Base-by-base conservation (phyloP, 2,113 vertebrate genomes). In the Dipodomys stephensi region DNA sequence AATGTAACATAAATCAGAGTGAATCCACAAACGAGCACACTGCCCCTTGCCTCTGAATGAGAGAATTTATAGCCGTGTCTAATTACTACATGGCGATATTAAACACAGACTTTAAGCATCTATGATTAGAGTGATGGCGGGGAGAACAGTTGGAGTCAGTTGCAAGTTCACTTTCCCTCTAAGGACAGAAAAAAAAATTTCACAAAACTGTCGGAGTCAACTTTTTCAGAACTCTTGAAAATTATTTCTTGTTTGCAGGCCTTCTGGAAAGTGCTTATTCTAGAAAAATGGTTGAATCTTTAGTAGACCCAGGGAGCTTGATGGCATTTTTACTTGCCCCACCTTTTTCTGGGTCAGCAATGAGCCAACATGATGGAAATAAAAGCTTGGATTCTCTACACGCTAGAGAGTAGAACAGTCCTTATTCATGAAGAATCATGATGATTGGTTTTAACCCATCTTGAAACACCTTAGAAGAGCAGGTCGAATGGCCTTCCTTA, bases 161-260 rank as follows among this genome's bases (percentile, higher is more conserved):
- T 90, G 71, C 73, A 95, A 72, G 44, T 78, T 79, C 25, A 83
- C 4, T 78, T 5, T 90, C 27, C 23, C n/a, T 90, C 72, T 84
- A 93, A 68, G 3, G 6, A 88, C 53, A 16, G 53, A n/a, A 9
- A 69, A 68, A 68, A 76, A 65, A 71, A 60, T 32, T 68, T 22
- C 65, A n/a, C 72, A 35, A 77, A 67, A 46, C 28, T 67, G 10
- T 57, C 32, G 67, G 23, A 78, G 67, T 60, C n/a, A 74, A 78
- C 25, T 22, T 69, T 78, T 90, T 83, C 57, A 72, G 18, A 73
- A 77, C 10, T 83, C 57, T 68, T 19, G 44, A 87, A 87, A 83
- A 57, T 68, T 87, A 69, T 19, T 57, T 19, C 69, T 77, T 39
- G 3, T n/a, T 71, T 72, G 22, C 5, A 69, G 69, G 1, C 25